Percentiles rank a stretch among this genome's conserved stretches.
Evolutionary conservation across 2,113 vertebrate genomes (phyloP).

Genomic region (Bubo bubo): DNA sequence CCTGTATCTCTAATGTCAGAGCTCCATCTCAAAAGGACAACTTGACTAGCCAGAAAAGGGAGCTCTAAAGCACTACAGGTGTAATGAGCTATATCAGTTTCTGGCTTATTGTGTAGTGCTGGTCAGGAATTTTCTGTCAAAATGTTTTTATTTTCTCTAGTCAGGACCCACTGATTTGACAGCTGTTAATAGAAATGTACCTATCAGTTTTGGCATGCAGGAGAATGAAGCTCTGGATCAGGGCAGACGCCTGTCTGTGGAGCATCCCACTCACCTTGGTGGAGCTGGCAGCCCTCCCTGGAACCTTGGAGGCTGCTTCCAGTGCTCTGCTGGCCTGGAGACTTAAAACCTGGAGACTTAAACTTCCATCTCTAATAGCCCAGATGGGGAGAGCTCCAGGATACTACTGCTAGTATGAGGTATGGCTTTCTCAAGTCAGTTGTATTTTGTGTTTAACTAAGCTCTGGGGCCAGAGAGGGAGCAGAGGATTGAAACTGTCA

Average conservation of each 20-base stretch:
- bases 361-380: background rate
- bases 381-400: background rate
- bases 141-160: slow-evolving; percentile 40
- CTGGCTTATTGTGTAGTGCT: slow-evolving; percentile 9
- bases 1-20: background rate
- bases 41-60: background rate
- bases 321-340: background rate
- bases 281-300: background rate
- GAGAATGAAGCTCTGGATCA: background rate
- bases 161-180: slow-evolving; percentile 12
- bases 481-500: background rate
- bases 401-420: background rate
- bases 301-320: background rate
- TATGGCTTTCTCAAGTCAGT: background rate
- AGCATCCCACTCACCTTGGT: background rate
- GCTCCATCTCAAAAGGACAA: background rate
- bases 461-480: background rate
- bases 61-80: background rate
- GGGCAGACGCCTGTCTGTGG: background rate
- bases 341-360: background rate
- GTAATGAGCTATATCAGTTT: background rate
- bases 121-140: slow-evolving; percentile 41
- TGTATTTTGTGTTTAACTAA: background rate
- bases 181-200: slow-evolving; percentile 34
- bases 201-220: slow-evolving; percentile 38